A percentile compares a stretch with the other conserved stretches of the same genome.
These are phyloP conservation scores for Pogonocherus hispidulus DNA, from an alignment of 2,888 invertebrate genomes.

Conservation along the genomic window DNA sequence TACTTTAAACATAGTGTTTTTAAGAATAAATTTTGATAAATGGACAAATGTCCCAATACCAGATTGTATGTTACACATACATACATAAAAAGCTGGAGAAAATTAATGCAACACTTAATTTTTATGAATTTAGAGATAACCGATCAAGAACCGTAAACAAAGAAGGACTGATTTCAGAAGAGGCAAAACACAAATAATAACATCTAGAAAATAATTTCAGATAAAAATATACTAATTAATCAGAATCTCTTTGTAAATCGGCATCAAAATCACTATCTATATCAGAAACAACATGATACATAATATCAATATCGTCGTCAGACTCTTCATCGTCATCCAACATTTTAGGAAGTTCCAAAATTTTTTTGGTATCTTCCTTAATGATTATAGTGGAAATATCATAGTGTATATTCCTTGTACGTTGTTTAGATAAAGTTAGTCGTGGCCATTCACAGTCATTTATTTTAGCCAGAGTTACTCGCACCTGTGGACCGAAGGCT, in stretches of 20 bases:
- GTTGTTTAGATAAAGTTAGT: constrained; percentile 54
- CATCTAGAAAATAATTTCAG: no score
- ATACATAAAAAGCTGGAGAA: no score
- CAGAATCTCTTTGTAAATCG: constrained; percentile 47
- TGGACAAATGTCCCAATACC: no score
- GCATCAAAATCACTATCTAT: constrained; percentile 57
- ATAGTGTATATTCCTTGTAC: constrained; percentile 60
- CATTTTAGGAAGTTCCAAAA: constrained; percentile 51
- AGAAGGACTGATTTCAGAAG: no score
- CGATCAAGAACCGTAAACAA: no score
- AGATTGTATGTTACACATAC: no score
- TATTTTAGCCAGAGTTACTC: constrained; percentile 57
- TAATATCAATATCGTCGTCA: constrained; percentile 39
- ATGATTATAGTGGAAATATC: constrained; percentile 52
- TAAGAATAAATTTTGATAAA: no score
- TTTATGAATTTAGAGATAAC: no score
- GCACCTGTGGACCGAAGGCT: constrained; percentile 55
- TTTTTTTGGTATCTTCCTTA: constrained; percentile 50
- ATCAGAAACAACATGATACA: constrained; percentile 55
- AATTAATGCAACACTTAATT: no score
- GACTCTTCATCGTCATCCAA: constrained; percentile 43
- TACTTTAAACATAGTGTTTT: no score
- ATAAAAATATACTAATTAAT: constrained; percentile 18
- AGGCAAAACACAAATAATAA: no score
- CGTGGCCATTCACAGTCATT: constrained; percentile 59